These are phyloP conservation scores for Tiliacea aurago DNA, from an alignment of 2,888 invertebrate genomes.

Conservation along the genomic window DNA sequence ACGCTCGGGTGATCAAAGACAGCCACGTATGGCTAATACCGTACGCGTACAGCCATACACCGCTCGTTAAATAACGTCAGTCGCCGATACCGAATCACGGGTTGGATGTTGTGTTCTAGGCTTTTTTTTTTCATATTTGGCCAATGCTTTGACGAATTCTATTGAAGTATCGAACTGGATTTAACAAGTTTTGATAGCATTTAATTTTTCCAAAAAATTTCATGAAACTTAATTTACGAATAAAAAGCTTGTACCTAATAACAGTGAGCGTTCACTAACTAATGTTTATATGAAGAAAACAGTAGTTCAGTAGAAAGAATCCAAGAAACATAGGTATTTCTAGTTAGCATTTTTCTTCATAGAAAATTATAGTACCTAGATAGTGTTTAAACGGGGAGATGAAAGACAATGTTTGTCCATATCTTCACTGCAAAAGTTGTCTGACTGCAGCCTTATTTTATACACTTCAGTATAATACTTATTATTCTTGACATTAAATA, in stretches of 20 bases:
- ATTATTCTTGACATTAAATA: conserved; percentile 28
- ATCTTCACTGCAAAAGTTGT: background rate
- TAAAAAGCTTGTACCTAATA: background rate
- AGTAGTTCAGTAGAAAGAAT: background rate
- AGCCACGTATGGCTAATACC: conserved; percentile 57
- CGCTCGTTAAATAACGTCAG: conserved; percentile 52
- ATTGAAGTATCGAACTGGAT: too few species aligned
- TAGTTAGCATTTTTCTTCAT: background rate
- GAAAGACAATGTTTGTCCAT: conserved; percentile 15
- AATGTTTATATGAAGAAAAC: background rate
- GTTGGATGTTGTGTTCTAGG: conserved; percentile 22
- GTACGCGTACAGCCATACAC: conserved; percentile 58
- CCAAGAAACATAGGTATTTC: background rate
- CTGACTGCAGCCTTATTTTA: background rate
- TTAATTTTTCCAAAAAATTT: background rate
- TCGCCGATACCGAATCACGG: conserved; percentile 39
- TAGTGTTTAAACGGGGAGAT: background rate
- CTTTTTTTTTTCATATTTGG: background rate
- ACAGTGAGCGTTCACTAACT: background rate
- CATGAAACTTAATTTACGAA: background rate
- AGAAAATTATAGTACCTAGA: background rate
- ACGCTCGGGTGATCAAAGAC: conserved; percentile 86
- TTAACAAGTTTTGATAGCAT: background rate
- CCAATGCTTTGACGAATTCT: background rate
- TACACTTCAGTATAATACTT: background rate